Evolutionary conservation across 2,797 vertebrate genomes (phyloP).

Genomic region (Enteromius paludinosus): DNA sequence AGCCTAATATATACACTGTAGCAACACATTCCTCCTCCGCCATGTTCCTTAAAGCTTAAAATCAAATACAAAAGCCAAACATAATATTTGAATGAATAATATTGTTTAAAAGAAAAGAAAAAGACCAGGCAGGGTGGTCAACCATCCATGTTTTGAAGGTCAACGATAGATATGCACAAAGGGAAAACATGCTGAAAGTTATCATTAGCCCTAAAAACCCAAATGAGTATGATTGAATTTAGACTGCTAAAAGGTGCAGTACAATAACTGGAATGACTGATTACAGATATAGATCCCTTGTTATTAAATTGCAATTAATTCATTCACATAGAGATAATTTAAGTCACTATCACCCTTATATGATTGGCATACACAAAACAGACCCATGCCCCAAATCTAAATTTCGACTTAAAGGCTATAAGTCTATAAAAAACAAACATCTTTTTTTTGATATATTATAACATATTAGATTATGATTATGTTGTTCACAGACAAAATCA

Average conservation of each 20-base stretch:
- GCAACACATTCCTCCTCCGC: conserved; percentile 43
- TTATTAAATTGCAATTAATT: conserved; percentile 41
- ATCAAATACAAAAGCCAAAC: conserved; percentile 49
- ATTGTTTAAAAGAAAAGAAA: conserved; percentile 41
- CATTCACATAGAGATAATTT: conserved; percentile 42
- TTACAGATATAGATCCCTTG: conserved; percentile 50
- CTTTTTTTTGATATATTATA: conserved; percentile 33
- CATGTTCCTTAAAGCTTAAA: conserved; percentile 58
- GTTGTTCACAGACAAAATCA: conserved; percentile 40
- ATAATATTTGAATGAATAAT: conserved; percentile 36
- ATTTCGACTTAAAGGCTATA: conserved; percentile 33
- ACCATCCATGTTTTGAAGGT: conserved; percentile 13
- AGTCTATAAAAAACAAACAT: conserved; percentile 21
- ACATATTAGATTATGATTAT: conserved; percentile 26
- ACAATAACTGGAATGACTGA: conserved; percentile 52
- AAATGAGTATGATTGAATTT: conserved; percentile 10
- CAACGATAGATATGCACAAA: conserved; percentile 6
- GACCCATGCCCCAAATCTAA: conserved; percentile 40
- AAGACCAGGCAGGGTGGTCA: conserved; percentile 42
- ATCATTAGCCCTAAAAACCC: conserved; percentile 19
- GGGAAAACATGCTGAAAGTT: conserved; percentile 24
- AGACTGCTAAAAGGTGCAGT: conserved; percentile 23
- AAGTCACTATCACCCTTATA: conserved; percentile 37
- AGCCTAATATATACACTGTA: conserved; percentile 62
- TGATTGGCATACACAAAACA: conserved; percentile 45